Evolutionary conservation across 2,113 vertebrate genomes (phyloP).

Genomic region (Chrysochloris asiatica): DNA sequence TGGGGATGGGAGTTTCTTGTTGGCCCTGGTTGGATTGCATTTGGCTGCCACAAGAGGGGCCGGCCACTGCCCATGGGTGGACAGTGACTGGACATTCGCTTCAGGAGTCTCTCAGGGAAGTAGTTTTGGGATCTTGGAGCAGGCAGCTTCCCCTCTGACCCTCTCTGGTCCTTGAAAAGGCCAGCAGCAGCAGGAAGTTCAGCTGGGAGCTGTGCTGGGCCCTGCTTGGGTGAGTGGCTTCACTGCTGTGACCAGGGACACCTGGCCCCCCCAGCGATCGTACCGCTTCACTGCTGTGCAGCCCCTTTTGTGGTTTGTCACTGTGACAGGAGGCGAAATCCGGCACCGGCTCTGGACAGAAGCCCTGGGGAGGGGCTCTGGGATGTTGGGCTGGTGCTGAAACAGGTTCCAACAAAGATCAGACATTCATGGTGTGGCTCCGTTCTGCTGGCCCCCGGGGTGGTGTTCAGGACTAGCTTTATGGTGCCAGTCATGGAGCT

Average conservation of each 20-base stretch:
- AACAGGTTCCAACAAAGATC: not conserved
- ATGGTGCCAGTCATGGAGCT: too few relatives aligned
- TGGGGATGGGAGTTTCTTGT: conserved; percentile 60
- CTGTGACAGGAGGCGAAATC: not conserved
- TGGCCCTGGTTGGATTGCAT: not conserved
- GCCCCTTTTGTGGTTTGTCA: conserved; percentile 57
- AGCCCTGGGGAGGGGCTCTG: not conserved
- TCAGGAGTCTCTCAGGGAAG: not conserved
- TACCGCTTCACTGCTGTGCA: not conserved
- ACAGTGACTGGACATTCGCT: not conserved
- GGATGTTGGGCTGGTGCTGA: not conserved
- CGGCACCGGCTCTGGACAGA: not conserved
- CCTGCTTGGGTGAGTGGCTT: too few relatives aligned
- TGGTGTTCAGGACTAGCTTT: not conserved
- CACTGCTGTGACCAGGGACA: too few relatives aligned
- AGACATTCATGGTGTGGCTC: not conserved
- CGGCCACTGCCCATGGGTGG: accelerated
- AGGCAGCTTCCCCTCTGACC: not conserved
- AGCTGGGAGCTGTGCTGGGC: too few relatives aligned
- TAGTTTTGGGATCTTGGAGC: accelerated
- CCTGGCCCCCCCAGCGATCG: accelerated
- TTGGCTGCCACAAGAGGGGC: not conserved
- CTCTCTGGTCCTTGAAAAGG: not conserved
- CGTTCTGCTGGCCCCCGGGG: not conserved
- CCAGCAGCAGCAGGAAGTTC: too few relatives aligned